Evolutionary conservation across 2,888 invertebrate genomes (phyloP).

Genomic region (Chrysolina haemoptera): DNA sequence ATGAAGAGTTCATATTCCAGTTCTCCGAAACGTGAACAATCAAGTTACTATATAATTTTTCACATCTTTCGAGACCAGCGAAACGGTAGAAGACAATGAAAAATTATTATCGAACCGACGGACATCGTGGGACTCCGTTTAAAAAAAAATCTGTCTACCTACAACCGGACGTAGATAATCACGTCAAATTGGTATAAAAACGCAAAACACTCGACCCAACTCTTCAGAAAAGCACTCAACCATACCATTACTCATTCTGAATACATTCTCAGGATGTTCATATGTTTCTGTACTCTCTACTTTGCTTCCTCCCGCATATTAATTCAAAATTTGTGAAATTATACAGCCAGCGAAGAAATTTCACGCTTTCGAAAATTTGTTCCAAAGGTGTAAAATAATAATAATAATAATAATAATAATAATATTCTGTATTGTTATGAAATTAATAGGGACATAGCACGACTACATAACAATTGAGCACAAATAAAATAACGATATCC

Average conservation of each 20-base stretch:
- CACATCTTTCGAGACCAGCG: too few species aligned
- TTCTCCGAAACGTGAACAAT: too few species aligned
- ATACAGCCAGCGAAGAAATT: not conserved
- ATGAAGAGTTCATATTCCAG: too few species aligned
- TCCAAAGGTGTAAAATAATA: too few species aligned
- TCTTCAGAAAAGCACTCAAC: not conserved
- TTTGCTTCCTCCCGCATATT: not conserved
- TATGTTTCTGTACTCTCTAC: not conserved
- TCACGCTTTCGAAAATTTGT: too few species aligned
- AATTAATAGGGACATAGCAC: too few species aligned
- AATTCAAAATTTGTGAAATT: not conserved
- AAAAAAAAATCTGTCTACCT: conserved; percentile 3
- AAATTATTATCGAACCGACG: not conserved
- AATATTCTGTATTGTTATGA: too few species aligned
- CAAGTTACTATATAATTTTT: too few species aligned
- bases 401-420: too few species aligned
- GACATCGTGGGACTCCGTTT: not conserved
- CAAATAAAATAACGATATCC: too few species aligned
- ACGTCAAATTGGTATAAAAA: not conserved
- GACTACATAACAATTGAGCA: too few species aligned
- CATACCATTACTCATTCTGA: not conserved
- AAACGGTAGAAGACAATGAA: not conserved
- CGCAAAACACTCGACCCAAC: not conserved
- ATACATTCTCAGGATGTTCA: conserved; percentile 3
- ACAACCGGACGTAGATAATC: not conserved